phyloP scores from a whole-genome alignment of 2,797 vertebrate species.

The Anomalospiza imberbis region DNA sequence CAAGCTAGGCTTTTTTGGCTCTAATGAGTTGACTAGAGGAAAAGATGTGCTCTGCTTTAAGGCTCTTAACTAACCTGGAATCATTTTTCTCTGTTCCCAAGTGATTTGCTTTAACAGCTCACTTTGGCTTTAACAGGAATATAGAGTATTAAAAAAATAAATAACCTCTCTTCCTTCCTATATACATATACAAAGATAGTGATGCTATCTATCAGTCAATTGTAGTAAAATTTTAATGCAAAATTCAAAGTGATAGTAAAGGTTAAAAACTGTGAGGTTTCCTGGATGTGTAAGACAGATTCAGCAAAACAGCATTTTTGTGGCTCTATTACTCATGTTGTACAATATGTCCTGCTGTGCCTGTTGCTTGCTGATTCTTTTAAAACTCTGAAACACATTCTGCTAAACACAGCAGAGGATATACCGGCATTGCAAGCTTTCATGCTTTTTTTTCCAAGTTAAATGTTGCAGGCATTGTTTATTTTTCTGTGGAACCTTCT shows the following conservation, averaged over 20 bases:
- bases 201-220: not conserved
- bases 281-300: slow-evolving; percentile 53
- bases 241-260: slow-evolving; percentile 42
- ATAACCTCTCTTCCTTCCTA: not conserved
- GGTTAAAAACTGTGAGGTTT: slow-evolving; percentile 7
- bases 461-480: slow-evolving; percentile 11
- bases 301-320: slow-evolving; percentile 57
- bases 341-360: slow-evolving; percentile 56
- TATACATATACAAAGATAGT: not conserved
- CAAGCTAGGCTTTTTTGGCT: slow-evolving; percentile 23
- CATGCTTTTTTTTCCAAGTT: not conserved
- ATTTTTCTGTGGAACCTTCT: slow-evolving; percentile 33
- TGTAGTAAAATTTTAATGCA: not conserved
- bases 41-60: not conserved
- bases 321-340: slow-evolving; percentile 56
- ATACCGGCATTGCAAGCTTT: not conserved
- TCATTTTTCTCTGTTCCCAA: not conserved
- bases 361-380: slow-evolving; percentile 52
- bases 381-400: slow-evolving; percentile 43
- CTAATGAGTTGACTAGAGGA: not conserved
- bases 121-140: not conserved
- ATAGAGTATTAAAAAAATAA: not conserved
- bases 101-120: not conserved
- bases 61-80: slow-evolving; percentile 29
- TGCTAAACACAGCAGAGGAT: slow-evolving; percentile 21